Conservation (phyloP, 2,888 invertebrate genomes). For the Eristalis arbustorum region DNA sequence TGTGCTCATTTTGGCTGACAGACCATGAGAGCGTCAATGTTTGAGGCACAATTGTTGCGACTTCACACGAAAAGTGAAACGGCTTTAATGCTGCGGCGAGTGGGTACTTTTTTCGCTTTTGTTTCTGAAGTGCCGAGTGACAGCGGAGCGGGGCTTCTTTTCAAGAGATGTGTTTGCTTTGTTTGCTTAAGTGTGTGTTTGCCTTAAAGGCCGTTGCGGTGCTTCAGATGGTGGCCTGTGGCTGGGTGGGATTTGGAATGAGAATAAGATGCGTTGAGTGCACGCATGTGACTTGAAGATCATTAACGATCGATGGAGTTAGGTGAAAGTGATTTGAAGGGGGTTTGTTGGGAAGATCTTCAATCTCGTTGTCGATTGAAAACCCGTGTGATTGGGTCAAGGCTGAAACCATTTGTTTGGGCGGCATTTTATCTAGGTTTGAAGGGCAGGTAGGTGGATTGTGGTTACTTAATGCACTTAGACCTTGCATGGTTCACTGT, state of each 20-base stretch:
- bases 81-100: background rate
- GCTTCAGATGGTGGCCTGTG: background rate
- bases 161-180: background rate
- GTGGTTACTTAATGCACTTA: too few species aligned
- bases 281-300: too few species aligned
- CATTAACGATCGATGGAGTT: background rate
- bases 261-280: background rate
- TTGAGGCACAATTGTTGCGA: background rate
- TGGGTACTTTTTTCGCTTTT: background rate
- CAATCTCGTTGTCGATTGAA: background rate
- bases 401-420: background rate
- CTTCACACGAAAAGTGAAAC: background rate
- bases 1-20: background rate
- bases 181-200: background rate
- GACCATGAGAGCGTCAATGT: background rate
- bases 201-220: constrained; percentile 1
- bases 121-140: background rate
- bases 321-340: background rate
- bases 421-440: too few species aligned
- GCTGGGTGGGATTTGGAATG: background rate
- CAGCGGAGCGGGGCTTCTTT: background rate
- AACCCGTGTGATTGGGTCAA: background rate
- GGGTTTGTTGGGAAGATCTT: too few species aligned
- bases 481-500: too few species aligned
- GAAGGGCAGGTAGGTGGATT: too few species aligned